Evolutionary conservation across 2,888 invertebrate species (phyloP).

Genomic region (Hoplodrina blanda): DNA sequence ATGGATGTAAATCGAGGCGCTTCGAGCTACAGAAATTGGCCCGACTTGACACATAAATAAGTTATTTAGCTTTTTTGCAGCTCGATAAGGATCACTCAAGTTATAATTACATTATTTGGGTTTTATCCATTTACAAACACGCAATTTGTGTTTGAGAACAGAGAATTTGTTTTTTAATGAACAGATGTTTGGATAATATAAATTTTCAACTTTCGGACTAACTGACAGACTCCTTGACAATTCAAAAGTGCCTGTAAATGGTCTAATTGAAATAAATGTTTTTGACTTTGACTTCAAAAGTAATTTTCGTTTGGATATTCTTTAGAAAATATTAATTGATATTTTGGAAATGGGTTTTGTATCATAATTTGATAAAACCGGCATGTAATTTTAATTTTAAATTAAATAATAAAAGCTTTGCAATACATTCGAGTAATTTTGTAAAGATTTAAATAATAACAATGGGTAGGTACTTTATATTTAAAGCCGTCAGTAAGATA

Average conservation of each 20-base stretch:
- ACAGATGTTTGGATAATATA: not conserved
- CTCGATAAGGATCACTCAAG: slow-evolving; percentile 33
- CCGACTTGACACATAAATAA: slow-evolving; percentile 62
- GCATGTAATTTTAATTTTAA: not conserved
- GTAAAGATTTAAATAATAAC: slow-evolving; percentile 1
- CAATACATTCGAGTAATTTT: not conserved
- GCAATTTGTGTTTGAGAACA: slow-evolving; percentile 2
- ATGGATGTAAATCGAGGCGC: slow-evolving; percentile 75
- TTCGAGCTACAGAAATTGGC: slow-evolving; percentile 56
- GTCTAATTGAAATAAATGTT: too few species aligned
- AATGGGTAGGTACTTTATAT: slow-evolving; percentile 18
- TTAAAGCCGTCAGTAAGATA: slow-evolving; percentile 37
- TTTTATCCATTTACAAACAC: slow-evolving; percentile 24
- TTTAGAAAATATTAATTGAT: not conserved
- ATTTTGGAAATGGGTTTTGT: not conserved
- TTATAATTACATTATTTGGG: slow-evolving; percentile 48
- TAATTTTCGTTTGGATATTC: not conserved
- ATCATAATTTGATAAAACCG: not conserved
- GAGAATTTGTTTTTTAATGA: not conserved
- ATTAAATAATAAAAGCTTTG: not conserved
- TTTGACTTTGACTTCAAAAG: too few species aligned
- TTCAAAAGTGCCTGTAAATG: too few species aligned
- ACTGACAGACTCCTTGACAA: too few species aligned
- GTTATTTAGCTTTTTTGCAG: slow-evolving; percentile 50
- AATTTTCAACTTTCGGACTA: too few species aligned